Conservation (phyloP, 2,113 vertebrate genomes). For the Cochlearius cochlearius region DNA sequence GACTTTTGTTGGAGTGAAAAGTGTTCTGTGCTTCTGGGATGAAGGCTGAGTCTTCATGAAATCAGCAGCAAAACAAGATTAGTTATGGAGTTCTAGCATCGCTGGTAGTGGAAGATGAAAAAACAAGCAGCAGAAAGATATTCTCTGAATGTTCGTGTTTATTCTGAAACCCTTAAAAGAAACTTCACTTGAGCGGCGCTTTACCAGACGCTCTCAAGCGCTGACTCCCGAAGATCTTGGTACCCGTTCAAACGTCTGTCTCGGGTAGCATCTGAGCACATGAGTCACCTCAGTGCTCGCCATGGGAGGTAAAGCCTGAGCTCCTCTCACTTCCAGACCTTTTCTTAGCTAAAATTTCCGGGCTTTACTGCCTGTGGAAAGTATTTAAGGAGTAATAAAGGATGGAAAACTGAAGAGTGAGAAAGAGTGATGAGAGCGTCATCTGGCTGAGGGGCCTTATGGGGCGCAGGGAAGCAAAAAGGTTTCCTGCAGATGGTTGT, state of each 20-base stretch:
- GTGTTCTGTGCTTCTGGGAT: background rate
- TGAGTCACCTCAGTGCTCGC: background rate
- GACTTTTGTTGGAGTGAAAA: background rate
- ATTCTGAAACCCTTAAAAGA: background rate
- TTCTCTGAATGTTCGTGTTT: background rate
- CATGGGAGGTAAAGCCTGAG: background rate
- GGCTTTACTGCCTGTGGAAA: background rate
- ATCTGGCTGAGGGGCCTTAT: background rate
- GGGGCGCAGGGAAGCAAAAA: background rate
- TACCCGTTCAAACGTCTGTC: background rate
- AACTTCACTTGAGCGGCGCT: background rate
- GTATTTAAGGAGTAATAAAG: background rate
- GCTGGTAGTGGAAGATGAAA: background rate
- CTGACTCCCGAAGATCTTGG: background rate
- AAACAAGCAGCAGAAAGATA: background rate
- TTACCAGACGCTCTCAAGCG: no score
- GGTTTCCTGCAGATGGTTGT: background rate
- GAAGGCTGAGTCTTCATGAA: background rate
- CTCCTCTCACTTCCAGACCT: background rate
- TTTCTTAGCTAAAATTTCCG: background rate
- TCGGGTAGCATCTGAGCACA: background rate
- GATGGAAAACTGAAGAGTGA: background rate
- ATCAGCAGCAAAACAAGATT: background rate
- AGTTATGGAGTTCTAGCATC: background rate
- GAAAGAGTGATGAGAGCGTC: background rate